Percentiles rank a stretch among this genome's conserved stretches.
Evolutionary conservation across 2,888 invertebrate genomes (phyloP).

Genomic region (Conomelus anceps): DNA sequence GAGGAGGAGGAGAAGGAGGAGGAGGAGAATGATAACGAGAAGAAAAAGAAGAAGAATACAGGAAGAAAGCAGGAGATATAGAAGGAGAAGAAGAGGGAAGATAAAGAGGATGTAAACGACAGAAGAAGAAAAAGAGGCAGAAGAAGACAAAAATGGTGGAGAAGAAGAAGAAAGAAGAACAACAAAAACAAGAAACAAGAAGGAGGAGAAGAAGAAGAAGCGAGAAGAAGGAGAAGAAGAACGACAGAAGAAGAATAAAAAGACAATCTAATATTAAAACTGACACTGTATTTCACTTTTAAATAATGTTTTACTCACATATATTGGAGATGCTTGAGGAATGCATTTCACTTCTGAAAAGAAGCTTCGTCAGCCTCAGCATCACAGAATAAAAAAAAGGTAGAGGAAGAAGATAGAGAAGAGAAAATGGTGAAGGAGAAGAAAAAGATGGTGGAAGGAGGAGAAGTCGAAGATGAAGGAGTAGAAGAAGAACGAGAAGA

Average conservation of each 20-base stretch:
- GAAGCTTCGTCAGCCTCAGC: too few species aligned
- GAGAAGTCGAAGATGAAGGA: background rate
- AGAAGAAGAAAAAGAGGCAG: background rate
- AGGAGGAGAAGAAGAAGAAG: background rate
- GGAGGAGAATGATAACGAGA: background rate
- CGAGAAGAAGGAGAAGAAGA: background rate
- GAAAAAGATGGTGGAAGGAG: background rate
- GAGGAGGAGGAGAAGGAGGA: background rate
- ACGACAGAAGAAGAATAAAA: too few species aligned
- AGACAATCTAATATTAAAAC: too few species aligned
- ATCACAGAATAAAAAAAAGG: too few species aligned
- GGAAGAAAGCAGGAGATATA: background rate
- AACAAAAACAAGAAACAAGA: background rate
- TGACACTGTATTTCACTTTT: too few species aligned
- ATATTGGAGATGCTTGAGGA: too few species aligned
- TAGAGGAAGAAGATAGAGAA: background rate
- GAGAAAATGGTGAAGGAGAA: background rate
- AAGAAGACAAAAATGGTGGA: too few species aligned
- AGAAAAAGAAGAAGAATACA: background rate
- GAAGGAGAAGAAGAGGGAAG: background rate
- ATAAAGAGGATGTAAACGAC: background rate
- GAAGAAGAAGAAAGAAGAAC: background rate
- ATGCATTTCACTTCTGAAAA: too few species aligned
- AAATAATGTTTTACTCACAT: too few species aligned
- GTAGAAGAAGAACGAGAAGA: background rate